Conservation (phyloP, 2,797 vertebrate genomes). For the Chelidonichthys spinosus region DNA sequence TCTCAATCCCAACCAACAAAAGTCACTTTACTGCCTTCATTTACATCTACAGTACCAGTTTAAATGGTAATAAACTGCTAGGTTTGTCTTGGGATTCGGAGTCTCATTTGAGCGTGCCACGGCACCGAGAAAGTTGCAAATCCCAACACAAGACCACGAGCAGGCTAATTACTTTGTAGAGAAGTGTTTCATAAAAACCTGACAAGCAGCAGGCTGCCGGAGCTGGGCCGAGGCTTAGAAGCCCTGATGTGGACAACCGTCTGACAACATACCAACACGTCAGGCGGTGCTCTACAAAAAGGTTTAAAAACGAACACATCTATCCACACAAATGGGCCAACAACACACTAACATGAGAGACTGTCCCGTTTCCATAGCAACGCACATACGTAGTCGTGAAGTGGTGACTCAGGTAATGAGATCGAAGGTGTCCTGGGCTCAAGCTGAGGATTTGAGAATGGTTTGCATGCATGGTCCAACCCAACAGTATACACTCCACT, state of each 20-base stretch:
- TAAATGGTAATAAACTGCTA: constrained; percentile 17
- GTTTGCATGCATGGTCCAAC: background rate
- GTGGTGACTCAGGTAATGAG: constrained; percentile 57
- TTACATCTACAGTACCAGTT: constrained; percentile 6
- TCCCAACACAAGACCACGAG: constrained; percentile 37
- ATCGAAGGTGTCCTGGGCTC: constrained; percentile 39
- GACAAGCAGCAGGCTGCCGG: constrained; percentile 29
- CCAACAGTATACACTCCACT: background rate
- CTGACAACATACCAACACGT: constrained; percentile 9
- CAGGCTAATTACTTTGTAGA: constrained; percentile 43
- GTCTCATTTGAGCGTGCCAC: constrained; percentile 20
- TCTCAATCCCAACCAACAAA: constrained; percentile 1
- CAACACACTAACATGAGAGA: constrained; percentile 38
- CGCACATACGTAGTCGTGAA: constrained; percentile 56
- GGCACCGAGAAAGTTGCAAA: constrained; percentile 29
- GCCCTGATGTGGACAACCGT: constrained; percentile 20
- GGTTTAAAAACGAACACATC: constrained; percentile 44
- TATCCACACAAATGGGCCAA: constrained; percentile 17
- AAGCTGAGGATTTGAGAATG: background rate
- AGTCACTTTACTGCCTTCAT: background rate
- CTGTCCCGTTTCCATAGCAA: constrained; percentile 61
- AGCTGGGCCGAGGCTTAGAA: constrained; percentile 19
- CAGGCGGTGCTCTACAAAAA: constrained; percentile 9
- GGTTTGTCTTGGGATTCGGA: constrained; percentile 21
- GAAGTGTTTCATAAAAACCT: constrained; percentile 48